Base-by-base conservation (phyloP, 2,888 invertebrate species). In the Dryocosmus kuriphilus region DNA sequence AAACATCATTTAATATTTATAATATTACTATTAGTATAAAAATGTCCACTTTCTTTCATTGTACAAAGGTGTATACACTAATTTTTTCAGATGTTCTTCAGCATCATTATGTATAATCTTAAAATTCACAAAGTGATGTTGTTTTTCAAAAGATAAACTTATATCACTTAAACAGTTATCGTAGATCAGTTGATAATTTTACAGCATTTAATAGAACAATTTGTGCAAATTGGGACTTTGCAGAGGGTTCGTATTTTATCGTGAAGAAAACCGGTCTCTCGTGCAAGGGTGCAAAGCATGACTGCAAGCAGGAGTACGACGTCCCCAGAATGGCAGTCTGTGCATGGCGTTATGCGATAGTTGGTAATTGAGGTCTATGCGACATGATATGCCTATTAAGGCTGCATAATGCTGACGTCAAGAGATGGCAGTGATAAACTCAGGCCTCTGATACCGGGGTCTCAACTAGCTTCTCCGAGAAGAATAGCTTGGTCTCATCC, bases 351-450 rank as follows among this genome's bases (percentile, higher is more conserved):
- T 63, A 63, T 76, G 78, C 77, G 76, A 79, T 79, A 76, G 76
- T 79, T 78, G 63, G 63, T 73, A 77, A 79, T 75, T 46, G 74
- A 78, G 76, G 30, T 57, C 51, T 79, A 82, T 85, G 86, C 82
- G 84, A 82, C 85, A 87, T 88, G 86, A 87, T 87, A 87, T 86
- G 85, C 83, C 86, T 88, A 87, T 86, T 86, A 88, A 87, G 85
- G 85, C 85, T 84, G 85, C 80, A 83, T 84, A 83, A 85, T 82
- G 78, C 73, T 82, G 84, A 79, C 86, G 85, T 87, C 84, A 85
- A 82, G 82, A 88, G 88, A 88, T 88, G 89, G 88, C 88, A 88
- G 87, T 87, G 88, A 89, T 89, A 88, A 88, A 88, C 88, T 84
- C 84, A 85, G 85, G 85, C 86, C 86, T 85, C 86, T 85, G 88